phyloP scores from a whole-genome alignment of 2,888 invertebrate genomes.

The Adineta ricciae region DNA sequence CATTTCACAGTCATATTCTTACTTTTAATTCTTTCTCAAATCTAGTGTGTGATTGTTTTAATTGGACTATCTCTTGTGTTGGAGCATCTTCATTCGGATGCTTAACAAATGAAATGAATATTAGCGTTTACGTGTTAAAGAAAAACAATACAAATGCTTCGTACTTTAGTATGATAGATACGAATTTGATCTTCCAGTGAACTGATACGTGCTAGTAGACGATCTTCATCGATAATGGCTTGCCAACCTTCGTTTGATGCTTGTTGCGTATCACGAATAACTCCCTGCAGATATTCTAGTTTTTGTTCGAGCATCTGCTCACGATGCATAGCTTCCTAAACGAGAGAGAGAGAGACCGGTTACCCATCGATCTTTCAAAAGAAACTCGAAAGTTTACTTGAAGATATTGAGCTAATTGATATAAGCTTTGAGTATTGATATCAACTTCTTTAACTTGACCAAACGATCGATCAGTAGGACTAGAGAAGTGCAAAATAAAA shows the following conservation, averaged over 20 bases:
- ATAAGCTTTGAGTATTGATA: conserved; percentile 74
- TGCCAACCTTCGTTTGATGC: conserved; percentile 54
- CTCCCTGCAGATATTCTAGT: conserved; percentile 68
- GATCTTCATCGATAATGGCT: conserved; percentile 85
- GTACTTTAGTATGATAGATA: not conserved
- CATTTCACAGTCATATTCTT: too few species aligned
- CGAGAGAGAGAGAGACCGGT: not conserved
- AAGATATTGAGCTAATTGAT: conserved; percentile 79
- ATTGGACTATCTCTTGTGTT: conserved; percentile 1
- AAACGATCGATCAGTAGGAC: not conserved
- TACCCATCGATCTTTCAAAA: too few species aligned
- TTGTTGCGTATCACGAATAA: conserved; percentile 68
- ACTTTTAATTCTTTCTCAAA: conserved; percentile 11
- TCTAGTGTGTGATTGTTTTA: not conserved
- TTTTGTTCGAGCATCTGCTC: conserved; percentile 79
- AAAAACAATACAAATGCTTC: too few species aligned
- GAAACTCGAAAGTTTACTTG: conserved; percentile 51
- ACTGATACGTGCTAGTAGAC: conserved; percentile 79
- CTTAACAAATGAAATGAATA: not conserved
- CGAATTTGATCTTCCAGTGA: conserved; percentile 76
- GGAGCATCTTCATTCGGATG: not conserved
- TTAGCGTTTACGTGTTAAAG: too few species aligned
- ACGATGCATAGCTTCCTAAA: conserved; percentile 67
- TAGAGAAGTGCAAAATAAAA: not conserved
- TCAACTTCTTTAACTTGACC: conserved; percentile 29